Percentiles rank a stretch among this genome's conserved stretches.
Conservation (phyloP, 2,888 invertebrate species). For the Desoria tigrina region DNA sequence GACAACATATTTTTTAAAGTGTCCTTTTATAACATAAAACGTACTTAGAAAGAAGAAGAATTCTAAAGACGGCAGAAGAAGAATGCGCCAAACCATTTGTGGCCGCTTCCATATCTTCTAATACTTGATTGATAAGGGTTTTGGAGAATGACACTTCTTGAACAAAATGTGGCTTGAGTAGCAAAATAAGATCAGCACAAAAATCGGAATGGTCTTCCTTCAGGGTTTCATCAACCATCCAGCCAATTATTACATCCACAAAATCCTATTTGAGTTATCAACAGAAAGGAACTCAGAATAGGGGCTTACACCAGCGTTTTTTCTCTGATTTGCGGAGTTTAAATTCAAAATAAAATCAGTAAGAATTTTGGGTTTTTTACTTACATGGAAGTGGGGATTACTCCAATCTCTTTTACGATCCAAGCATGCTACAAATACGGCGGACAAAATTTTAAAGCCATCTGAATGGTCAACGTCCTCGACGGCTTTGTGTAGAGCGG, state of each 20-base stretch:
- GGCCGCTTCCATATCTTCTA: slow-evolving; percentile 36
- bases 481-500: slow-evolving; percentile 29
- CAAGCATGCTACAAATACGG: slow-evolving; percentile 31
- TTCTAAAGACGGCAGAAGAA: slow-evolving; percentile 28
- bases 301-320: not conserved
- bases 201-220: slow-evolving; percentile 31
- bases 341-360: not conserved
- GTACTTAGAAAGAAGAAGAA: slow-evolving; percentile 34
- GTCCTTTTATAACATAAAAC: no score
- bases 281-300: not conserved
- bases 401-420: slow-evolving; percentile 22
- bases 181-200: slow-evolving; percentile 40
- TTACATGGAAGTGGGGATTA: slow-evolving; percentile 32
- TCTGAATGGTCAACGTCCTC: slow-evolving; percentile 30
- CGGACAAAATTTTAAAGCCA: slow-evolving; percentile 33
- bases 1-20: no score
- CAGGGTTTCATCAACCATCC: slow-evolving; percentile 45
- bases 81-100: slow-evolving; percentile 24
- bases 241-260: slow-evolving; percentile 50
- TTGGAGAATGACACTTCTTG: slow-evolving; percentile 34
- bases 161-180: slow-evolving; percentile 34
- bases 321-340: not conserved
- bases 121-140: slow-evolving; percentile 35
- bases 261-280: slow-evolving; percentile 47
- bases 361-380: no score